These are phyloP conservation scores for Caenorhabditis macrosperma DNA, from an alignment of 2,888 invertebrate genomes.

Conservation along the genomic window DNA sequence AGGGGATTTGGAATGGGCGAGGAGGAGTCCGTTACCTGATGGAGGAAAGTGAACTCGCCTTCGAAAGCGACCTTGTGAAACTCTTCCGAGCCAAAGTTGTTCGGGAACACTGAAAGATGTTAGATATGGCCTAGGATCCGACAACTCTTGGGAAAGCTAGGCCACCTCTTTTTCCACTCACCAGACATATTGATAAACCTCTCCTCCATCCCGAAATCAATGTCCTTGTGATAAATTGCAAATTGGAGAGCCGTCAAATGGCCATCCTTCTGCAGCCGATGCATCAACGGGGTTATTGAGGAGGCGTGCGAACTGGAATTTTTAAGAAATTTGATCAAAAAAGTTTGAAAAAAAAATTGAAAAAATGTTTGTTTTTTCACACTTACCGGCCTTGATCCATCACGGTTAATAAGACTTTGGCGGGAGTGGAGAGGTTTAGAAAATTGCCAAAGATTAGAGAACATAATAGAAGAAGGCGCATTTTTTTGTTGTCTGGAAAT, in stretches of 20 bases:
- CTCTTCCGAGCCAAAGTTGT: slow-evolving; percentile 42
- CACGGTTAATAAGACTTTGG: slow-evolving; percentile 45
- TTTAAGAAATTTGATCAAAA: too few relatives aligned
- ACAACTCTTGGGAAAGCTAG: neutral
- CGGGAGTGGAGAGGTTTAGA: neutral
- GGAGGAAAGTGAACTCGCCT: slow-evolving; percentile 51
- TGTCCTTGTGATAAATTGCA: slow-evolving; percentile 25
- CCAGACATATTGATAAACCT: slow-evolving; percentile 50
- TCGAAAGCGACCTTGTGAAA: slow-evolving; percentile 53
- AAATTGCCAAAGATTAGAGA: slow-evolving; percentile 2
- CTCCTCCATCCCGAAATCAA: slow-evolving; percentile 57
- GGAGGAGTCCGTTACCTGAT: slow-evolving; percentile 19
- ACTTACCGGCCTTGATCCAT: slow-evolving; percentile 59
- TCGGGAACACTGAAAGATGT: too few relatives aligned
- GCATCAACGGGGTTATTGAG: slow-evolving; percentile 57
- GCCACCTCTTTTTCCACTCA: neutral
- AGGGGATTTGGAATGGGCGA: neutral
- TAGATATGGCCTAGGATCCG: too few relatives aligned
- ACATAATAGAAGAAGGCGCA: neutral
- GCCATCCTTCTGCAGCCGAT: slow-evolving; percentile 37
- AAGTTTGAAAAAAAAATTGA: too few relatives aligned
- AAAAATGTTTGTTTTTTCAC: neutral
- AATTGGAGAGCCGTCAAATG: slow-evolving; percentile 40
- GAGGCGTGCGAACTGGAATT: slow-evolving; percentile 51
- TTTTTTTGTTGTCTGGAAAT: too few relatives aligned